Percentiles rank a stretch among this genome's conserved stretches.
Conservation (phyloP, 2,113 vertebrate species). For the Poeciliopsis turrubarensis region DNA sequence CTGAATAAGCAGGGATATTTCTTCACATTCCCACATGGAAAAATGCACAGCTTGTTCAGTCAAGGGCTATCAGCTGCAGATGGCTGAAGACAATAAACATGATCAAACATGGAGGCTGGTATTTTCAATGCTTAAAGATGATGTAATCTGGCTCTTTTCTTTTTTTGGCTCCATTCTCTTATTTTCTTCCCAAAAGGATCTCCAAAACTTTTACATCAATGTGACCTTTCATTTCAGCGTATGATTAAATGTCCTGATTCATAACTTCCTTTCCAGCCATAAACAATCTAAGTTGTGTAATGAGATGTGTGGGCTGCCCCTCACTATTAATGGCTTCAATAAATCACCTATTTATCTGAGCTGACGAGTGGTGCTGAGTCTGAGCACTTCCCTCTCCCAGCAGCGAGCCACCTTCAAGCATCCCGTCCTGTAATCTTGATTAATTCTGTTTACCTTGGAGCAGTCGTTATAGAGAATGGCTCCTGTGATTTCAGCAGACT, state of each 20-base stretch:
- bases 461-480: constrained; percentile 56
- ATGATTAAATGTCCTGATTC: constrained; percentile 33
- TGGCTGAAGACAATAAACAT: constrained; percentile 79
- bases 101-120: constrained; percentile 72
- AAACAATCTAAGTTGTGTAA: constrained; percentile 63
- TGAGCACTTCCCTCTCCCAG: constrained; percentile 41
- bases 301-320: constrained; percentile 59
- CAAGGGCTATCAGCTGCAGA: constrained; percentile 78
- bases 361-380: constrained; percentile 22
- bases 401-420: constrained; percentile 44
- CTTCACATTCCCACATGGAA: constrained; percentile 48
- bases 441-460: constrained; percentile 72
- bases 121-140: constrained; percentile 33
- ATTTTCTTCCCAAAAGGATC: neutral
- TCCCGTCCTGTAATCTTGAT: constrained; percentile 69
- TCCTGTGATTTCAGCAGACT: constrained; percentile 56
- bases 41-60: constrained; percentile 75
- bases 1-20: constrained; percentile 53
- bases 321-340: constrained; percentile 68
- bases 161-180: constrained; percentile 4
- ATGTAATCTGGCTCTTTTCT: neutral
- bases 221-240: constrained; percentile 26
- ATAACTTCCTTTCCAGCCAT: constrained; percentile 30
- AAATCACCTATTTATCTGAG: constrained; percentile 69
- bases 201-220: neutral